Conservation (phyloP, 2,797 vertebrate genomes). For the Halcyon leucocephala region DNA sequence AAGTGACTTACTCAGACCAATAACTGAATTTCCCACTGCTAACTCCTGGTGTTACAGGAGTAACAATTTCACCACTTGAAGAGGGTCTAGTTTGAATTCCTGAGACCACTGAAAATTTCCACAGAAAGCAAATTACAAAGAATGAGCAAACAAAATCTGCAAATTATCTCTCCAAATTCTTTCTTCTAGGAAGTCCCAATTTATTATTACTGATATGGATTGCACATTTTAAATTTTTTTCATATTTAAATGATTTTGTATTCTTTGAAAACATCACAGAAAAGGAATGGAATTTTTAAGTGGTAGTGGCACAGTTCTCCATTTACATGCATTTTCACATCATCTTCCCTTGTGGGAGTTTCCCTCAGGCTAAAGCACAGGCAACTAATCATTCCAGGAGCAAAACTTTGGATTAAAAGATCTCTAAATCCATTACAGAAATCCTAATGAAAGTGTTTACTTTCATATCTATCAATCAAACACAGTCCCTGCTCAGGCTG, state of each 20-base stretch:
- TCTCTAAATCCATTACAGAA: neutral
- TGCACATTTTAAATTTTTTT: neutral
- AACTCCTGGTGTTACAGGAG: neutral
- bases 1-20: neutral
- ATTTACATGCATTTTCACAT: neutral
- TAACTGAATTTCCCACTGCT: neutral
- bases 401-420: constrained; percentile 18
- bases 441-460: neutral
- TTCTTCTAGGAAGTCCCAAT: neutral
- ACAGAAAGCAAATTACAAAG: neutral
- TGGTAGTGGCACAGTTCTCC: neutral
- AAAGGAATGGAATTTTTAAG: constrained; percentile 20
- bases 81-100: neutral
- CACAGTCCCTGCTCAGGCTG: neutral
- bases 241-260: neutral
- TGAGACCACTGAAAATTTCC: neutral
- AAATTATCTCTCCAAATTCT: neutral
- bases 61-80: neutral
- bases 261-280: constrained; percentile 1
- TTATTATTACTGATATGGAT: neutral
- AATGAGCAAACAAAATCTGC: neutral
- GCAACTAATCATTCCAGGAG: neutral
- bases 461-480: constrained; percentile 1
- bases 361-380: neutral
- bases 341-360: neutral